These are phyloP conservation scores for Drosophila littoralis DNA, from an alignment of 1,140 invertebrate genomes.

Conservation along the genomic window DNA sequence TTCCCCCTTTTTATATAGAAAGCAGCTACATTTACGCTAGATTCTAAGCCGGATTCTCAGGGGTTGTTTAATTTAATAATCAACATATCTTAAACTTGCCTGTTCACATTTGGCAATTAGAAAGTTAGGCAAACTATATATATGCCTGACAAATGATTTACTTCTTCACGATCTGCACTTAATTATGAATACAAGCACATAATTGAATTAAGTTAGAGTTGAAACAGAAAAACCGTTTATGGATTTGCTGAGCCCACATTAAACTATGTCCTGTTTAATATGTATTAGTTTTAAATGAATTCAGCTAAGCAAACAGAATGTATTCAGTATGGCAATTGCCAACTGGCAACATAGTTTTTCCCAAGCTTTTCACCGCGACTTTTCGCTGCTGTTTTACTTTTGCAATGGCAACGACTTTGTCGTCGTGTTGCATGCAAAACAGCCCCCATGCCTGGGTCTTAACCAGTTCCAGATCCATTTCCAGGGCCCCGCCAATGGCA, in stretches of 20 bases:
- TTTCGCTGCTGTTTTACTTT: conserved; percentile 16
- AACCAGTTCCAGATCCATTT: conserved; percentile 16
- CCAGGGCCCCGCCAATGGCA: conserved; percentile 57
- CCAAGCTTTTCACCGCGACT: conserved; percentile 42
- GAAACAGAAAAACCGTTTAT: no score
- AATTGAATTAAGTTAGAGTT: no score
- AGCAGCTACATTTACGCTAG: conserved; percentile 10
- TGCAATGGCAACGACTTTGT: conserved; percentile 23
- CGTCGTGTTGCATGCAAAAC: conserved; percentile 50
- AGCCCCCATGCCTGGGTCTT: conserved; percentile 8
- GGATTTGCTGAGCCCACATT: no score
- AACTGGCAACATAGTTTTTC: conserved; percentile 48
- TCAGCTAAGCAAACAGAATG: conserved; percentile 9
- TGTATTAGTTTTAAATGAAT: not conserved
- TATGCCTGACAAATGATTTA: not conserved
- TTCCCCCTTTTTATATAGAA: conserved; percentile 7
- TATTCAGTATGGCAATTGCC: conserved; percentile 32
- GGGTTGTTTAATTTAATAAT: not conserved
- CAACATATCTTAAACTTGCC: no score
- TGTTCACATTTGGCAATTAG: not conserved
- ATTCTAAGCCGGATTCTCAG: conserved; percentile 20
- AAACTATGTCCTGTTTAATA: not conserved
- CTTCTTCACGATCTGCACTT: not conserved
- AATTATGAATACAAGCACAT: not conserved
- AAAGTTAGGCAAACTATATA: not conserved